A percentile compares a stretch with the other conserved stretches of the same genome.
Evolutionary conservation across 2,797 vertebrate genomes (phyloP).

Genomic region (Lepilemur ruficaudatus): DNA sequence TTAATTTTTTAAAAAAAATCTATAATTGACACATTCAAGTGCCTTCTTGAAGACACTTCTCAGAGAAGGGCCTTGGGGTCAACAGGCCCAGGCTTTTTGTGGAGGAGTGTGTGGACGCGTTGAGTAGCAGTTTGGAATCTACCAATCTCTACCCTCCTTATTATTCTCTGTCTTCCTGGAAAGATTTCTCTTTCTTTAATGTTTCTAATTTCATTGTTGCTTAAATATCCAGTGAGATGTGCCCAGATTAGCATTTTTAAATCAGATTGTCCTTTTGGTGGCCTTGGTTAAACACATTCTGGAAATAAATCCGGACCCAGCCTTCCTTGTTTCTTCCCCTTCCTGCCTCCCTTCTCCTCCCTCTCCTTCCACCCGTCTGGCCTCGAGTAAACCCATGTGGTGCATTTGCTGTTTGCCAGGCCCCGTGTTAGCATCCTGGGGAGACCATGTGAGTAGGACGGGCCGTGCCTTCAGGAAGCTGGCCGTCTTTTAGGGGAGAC

Average conservation of each 20-base stretch:
- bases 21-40: slow-evolving; percentile 46
- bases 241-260: neutral
- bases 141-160: neutral
- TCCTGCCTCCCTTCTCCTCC: neutral
- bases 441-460: neutral
- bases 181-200: neutral
- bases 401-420: neutral
- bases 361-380: neutral
- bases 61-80: slow-evolving; percentile 22
- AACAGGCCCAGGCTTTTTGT: neutral
- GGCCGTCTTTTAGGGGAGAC: neutral
- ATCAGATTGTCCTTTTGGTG: neutral
- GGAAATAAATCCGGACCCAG: neutral
- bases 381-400: neutral
- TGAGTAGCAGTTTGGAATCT: neutral
- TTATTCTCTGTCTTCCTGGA: neutral
- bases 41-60: slow-evolving; percentile 12
- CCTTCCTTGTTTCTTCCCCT: neutral
- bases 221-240: neutral
- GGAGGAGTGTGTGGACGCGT: accelerated
- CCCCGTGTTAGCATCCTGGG: neutral
- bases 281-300: neutral
- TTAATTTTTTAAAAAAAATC: neutral
- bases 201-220: neutral
- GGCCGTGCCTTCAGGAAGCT: neutral